Conservation (phyloP, 2,888 invertebrate genomes). For the Zeuzera pyrina region DNA sequence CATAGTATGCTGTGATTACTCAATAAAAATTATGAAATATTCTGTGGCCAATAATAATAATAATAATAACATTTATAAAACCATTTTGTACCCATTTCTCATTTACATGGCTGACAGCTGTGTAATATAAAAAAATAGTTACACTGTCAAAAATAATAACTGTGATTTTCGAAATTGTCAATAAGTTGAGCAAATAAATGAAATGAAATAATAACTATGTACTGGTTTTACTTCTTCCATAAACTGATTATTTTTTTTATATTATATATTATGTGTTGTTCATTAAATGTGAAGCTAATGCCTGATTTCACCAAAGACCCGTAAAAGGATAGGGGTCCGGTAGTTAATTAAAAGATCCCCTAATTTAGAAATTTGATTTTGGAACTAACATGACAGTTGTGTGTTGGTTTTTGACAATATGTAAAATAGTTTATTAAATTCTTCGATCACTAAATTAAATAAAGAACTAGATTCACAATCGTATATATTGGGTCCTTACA, state of each 20-base stretch:
- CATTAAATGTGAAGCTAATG: not conserved
- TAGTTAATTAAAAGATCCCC: too few species aligned
- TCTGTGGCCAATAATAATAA: conserved; percentile 56
- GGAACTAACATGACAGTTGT: too few species aligned
- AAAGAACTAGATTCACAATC: too few species aligned
- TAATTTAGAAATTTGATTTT: too few species aligned
- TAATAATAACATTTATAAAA: conserved; percentile 59
- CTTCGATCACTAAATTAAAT: too few species aligned
- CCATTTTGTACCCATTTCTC: conserved; percentile 70
- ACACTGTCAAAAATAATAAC: conserved; percentile 68
- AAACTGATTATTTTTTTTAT: too few species aligned
- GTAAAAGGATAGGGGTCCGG: too few species aligned
- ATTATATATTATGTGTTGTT: not conserved
- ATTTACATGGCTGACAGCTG: conserved; percentile 61
- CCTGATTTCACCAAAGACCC: too few species aligned
- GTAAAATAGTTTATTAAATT: too few species aligned
- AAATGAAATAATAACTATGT: conserved; percentile 52
- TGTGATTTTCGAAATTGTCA: conserved; percentile 74
- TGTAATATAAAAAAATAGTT: conserved; percentile 50
- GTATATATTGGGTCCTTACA: too few species aligned
- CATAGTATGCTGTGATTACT: conserved; percentile 50
- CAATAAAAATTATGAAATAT: conserved; percentile 52
- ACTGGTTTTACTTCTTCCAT: too few species aligned
- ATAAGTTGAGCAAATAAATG: conserved; percentile 73
- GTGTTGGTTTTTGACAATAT: too few species aligned